Percentiles rank a stretch among this genome's conserved stretches.
phyloP scores from a whole-genome alignment of 2,888 invertebrate species.

The Acleris laterana region DNA sequence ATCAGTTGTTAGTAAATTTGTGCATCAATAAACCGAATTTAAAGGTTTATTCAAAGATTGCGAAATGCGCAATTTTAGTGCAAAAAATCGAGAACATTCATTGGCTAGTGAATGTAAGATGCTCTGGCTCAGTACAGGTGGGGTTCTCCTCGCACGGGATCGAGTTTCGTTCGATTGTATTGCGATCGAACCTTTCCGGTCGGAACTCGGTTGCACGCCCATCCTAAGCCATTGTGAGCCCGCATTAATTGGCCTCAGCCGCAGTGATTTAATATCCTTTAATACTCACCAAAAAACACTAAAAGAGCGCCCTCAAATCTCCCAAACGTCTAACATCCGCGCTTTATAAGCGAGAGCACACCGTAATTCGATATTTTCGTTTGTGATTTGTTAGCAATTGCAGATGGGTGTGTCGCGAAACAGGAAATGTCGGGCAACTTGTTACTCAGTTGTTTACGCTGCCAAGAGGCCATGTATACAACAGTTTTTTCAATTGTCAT shows the following conservation, averaged over 20 bases:
- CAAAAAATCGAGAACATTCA: conserved; percentile 47
- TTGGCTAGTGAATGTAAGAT: conserved; percentile 35
- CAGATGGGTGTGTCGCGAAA: conserved; percentile 74
- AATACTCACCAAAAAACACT: conserved; percentile 64
- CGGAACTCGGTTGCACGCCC: conserved; percentile 78
- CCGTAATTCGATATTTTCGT: conserved; percentile 78
- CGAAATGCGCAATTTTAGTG: conserved; percentile 47
- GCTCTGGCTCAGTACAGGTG: conserved; percentile 64
- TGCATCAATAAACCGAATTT: conserved; percentile 15
- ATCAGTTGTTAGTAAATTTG: not conserved
- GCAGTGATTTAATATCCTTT: conserved; percentile 78
- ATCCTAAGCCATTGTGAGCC: conserved; percentile 59
- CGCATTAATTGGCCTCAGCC: conserved; percentile 78
- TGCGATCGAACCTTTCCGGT: conserved; percentile 78
- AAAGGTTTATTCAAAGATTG: conserved; percentile 36
- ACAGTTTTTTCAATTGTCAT: conserved; percentile 45
- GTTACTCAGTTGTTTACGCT: conserved; percentile 60
- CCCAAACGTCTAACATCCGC: conserved; percentile 71
- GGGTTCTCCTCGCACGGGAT: conserved; percentile 62
- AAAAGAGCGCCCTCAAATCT: conserved; percentile 65
- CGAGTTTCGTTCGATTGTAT: conserved; percentile 69
- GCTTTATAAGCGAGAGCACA: conserved; percentile 57
- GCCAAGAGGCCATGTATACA: conserved; percentile 55
- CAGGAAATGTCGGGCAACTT: conserved; percentile 77
- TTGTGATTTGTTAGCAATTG: conserved; percentile 73